Conservation (phyloP, 1,140 invertebrate genomes). For the Rhyzopertha dominica region DNA sequence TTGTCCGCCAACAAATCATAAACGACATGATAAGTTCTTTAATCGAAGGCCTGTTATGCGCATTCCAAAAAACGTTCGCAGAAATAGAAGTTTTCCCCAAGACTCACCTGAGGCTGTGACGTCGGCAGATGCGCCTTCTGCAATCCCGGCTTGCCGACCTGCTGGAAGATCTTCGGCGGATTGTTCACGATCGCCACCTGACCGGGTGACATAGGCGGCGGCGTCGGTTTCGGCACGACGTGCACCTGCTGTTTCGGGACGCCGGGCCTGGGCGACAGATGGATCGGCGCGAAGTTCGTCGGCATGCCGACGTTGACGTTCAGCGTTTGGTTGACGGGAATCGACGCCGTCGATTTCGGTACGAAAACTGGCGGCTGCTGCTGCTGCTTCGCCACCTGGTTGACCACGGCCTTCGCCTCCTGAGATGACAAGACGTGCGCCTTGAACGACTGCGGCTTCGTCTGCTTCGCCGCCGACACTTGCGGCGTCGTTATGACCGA, state of each 20-base stretch:
- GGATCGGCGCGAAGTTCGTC: conserved; percentile 23
- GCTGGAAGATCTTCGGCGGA: conserved; percentile 30
- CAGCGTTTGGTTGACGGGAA: conserved; percentile 16
- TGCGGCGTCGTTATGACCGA: conserved; percentile 23
- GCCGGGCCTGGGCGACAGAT: conserved; percentile 33
- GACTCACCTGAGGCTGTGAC: conserved; percentile 11
- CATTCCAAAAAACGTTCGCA: not conserved
- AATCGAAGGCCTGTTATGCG: too few species aligned
- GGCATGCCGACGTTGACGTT: conserved; percentile 30
- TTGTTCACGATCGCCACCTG: conserved; percentile 18
- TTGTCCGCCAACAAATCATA: too few species aligned
- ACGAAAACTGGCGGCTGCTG: conserved; percentile 15
- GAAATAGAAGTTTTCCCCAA: not conserved
- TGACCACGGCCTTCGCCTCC: conserved; percentile 37
- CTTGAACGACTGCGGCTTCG: conserved; percentile 50
- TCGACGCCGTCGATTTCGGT: conserved; percentile 10
- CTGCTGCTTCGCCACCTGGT: conserved; percentile 23
- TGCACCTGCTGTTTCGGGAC: conserved; percentile 18
- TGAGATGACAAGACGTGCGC: conserved; percentile 50
- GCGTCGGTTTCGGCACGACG: conserved; percentile 12
- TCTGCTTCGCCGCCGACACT: conserved; percentile 18
- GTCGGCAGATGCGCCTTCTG: too few species aligned
- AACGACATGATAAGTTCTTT: too few species aligned
- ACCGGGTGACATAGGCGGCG: conserved; percentile 35
- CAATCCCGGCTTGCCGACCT: conserved; percentile 25